Base-by-base conservation (phyloP, 2,113 vertebrate species). In the Scartelaos histophorus region DNA sequence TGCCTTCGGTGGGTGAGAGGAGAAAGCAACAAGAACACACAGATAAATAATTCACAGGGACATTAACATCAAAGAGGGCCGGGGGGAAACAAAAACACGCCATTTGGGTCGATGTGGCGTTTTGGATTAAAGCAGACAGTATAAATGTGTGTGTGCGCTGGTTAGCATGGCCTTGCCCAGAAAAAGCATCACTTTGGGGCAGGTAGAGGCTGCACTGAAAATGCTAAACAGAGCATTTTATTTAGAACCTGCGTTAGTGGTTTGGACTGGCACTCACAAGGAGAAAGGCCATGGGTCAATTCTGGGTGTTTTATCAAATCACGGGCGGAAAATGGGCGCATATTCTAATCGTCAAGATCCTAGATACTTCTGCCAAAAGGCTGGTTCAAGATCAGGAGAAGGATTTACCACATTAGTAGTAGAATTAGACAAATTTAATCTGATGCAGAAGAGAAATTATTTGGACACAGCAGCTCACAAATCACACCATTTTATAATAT, bases 21-120 rank as follows among this genome's bases (percentile, higher is more conserved):
- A 83, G 79, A 88, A 85, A 85, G 88, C 81, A 75, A 78, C 87
- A 83, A 88, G 83, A 89, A 88, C 81, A 89, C 84, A 89, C 54
- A 77, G 86, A 92, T 92, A 92, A 92, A 93, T 92, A 90, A 92
- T 91, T 92, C 90, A 91, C 86, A 66, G 87, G 83, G 86, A 92
- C 86, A 87, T 90, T 91, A 92, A 91, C 90, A 91, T 92, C 87
- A 93, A 92, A 90, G 82, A 89, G 86, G 84, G 78, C 90, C 87
- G 70, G 76, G 38, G 88, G 86, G 89, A 90, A 87, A 90, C 84
- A 88, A 88, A 87, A 91, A 88, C 87, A 81, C n/a, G 69, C 81
- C 84, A 81, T 89, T 88, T 87, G 82, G 88, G 90, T 91, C 82
- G 82, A 88, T 84, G 89, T 89, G 88, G 82, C 78, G 73, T 88